Evolutionary conservation across 2,113 vertebrate species (phyloP).

Genomic region (Mandrillus leucophaeus): DNA sequence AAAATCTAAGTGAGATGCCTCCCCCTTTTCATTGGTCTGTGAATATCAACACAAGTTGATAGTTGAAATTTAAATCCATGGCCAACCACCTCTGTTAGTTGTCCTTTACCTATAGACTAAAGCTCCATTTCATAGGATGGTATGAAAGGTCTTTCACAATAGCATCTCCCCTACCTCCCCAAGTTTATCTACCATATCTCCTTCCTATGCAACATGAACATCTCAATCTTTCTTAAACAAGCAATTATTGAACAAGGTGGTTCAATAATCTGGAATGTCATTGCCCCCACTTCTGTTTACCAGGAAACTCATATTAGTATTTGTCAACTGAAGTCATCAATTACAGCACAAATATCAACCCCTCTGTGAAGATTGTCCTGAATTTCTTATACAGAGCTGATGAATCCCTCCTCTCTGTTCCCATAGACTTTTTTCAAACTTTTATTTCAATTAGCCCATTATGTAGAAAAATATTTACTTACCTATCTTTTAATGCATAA

Average conservation of each 20-base stretch:
- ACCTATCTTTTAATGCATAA: neutral
- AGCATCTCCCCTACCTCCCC: neutral
- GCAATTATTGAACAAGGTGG: neutral
- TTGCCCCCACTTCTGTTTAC: neutral
- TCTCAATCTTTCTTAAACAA: neutral
- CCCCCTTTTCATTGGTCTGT: accelerated
- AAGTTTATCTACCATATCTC: neutral
- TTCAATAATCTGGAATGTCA: neutral
- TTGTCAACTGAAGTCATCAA: neutral
- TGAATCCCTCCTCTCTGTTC: neutral
- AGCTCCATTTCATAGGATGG: neutral
- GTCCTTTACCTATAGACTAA: neutral
- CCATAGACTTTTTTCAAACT: neutral
- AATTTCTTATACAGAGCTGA: neutral
- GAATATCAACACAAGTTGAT: neutral
- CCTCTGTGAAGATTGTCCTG: neutral
- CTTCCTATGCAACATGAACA: neutral
- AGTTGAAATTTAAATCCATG: neutral
- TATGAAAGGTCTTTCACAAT: neutral
- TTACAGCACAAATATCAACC: neutral
- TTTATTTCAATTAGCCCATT: neutral
- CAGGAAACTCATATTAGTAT: neutral
- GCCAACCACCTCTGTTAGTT: neutral
- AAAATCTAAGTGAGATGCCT: neutral
- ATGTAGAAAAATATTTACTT: neutral